Evolutionary conservation across 2,113 vertebrate species (phyloP).

Genomic region (Tinamus guttatus): DNA sequence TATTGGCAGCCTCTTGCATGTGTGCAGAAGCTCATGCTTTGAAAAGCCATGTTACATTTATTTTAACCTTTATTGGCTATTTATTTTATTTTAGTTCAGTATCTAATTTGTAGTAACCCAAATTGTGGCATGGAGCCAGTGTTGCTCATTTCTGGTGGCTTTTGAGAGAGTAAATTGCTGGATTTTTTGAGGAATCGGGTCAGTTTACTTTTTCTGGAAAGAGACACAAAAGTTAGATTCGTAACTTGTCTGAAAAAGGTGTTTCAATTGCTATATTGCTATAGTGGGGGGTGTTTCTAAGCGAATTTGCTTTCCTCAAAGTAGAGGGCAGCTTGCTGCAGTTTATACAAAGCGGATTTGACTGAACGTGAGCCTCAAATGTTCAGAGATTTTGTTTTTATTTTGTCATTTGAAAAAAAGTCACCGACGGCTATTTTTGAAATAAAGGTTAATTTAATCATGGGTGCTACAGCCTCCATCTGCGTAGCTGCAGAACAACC

Average conservation of each 20-base stretch:
- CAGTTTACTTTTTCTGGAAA: background rate
- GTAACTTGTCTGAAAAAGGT: background rate
- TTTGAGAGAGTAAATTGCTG: background rate
- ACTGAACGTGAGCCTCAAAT: background rate
- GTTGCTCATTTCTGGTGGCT: background rate
- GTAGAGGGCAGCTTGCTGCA: background rate
- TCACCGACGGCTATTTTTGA: background rate
- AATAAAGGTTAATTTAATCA: background rate
- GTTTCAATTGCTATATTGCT: background rate
- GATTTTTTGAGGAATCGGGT: background rate
- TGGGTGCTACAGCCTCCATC: background rate
- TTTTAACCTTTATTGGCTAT: background rate
- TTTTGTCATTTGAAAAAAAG: background rate
- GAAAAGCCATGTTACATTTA: background rate
- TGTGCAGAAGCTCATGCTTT: background rate
- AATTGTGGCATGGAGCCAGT: background rate
- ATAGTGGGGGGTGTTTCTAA: background rate
- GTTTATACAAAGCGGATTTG: background rate
- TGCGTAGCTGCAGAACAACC: background rate
- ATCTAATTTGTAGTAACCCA: background rate
- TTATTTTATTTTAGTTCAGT: background rate
- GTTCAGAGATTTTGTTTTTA: background rate
- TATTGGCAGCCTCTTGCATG: background rate
- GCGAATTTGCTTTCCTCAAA: background rate
- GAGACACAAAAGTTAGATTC: background rate